These are phyloP conservation scores for Yponomeuta evonymella DNA, from an alignment of 2,888 invertebrate species.

Conservation along the genomic window DNA sequence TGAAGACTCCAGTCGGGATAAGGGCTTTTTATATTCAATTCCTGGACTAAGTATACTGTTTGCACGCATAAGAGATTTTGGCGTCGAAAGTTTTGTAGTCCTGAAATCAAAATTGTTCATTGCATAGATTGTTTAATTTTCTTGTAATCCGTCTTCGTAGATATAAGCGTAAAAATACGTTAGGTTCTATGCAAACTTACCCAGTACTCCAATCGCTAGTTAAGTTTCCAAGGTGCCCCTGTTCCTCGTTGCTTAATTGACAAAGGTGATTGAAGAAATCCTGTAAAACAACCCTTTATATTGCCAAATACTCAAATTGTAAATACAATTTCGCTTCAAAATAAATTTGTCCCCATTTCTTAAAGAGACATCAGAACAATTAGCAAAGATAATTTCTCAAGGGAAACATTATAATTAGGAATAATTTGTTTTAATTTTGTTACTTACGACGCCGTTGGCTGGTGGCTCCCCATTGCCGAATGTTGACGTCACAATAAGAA, in stretches of 20 bases:
- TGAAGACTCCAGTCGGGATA: constrained; percentile 74
- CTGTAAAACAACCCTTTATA: constrained; percentile 29
- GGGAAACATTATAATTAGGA: constrained; percentile 6
- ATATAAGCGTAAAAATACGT: no score
- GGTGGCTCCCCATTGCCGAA: constrained; percentile 98
- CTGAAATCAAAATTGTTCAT: constrained; percentile 33
- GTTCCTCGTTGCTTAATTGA: constrained; percentile 55
- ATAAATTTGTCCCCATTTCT: constrained; percentile 2
- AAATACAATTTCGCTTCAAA: background rate
- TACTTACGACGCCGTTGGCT: constrained; percentile 92
- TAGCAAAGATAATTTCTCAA: constrained; percentile 14
- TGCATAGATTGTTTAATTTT: background rate
- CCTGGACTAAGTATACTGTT: constrained; percentile 79
- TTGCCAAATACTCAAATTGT: background rate
- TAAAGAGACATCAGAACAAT: constrained; percentile 19
- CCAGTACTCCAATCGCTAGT: constrained; percentile 34
- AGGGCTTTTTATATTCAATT: constrained; percentile 72
- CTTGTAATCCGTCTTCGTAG: no score
- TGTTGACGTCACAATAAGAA: constrained; percentile 94
- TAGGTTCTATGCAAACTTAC: constrained; percentile 24
- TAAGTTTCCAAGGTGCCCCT: constrained; percentile 42
- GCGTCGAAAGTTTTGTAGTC: constrained; percentile 83
- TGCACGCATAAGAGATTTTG: constrained; percentile 91
- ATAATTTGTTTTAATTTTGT: constrained; percentile 10
- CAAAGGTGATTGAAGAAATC: constrained; percentile 60